Evolutionary conservation across 2,797 vertebrate genomes (phyloP), one percentile per base, ranked within the genome.

Genomic region (Zalophus californianus): DNA sequence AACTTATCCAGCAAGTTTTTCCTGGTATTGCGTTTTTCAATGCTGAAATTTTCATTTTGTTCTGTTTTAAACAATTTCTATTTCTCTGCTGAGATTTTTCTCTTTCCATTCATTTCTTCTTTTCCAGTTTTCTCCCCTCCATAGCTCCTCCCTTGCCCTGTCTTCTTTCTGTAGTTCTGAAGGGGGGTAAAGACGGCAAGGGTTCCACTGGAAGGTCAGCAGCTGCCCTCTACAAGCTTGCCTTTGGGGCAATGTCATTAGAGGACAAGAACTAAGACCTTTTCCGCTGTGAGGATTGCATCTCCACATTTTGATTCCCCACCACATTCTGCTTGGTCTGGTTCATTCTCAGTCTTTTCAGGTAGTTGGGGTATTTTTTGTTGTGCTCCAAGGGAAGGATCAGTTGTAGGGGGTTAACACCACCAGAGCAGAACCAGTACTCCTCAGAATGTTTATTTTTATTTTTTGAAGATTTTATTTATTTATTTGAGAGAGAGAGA

Each of bases 1-100:
- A 82, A 35, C 7, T 58, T 6, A 23, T 25, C 10, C 52, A 58
- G 29, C 38, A 29, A 70, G 50, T 83, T 60, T 84, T 95, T 84
- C 87, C 52, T 58, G 44, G 44, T 68, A 50, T 5, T 23, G 6
- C 4, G 29, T 68, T 56, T 68, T 90, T 87, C 35, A 18, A 29
- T 73, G 86, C 41, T 79, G 58, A 83, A 38, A 70, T 44, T 88
- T 85, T 60, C 21, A 27, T 70, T 68, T 35, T 32, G 16, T 62
- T 93, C 11, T 41, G 79, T 60, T 50, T n/a, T 73, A 27, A 58
- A 72, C n/a, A 56, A 35, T 44, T 38, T 90, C 29, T 66, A 2
- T 66, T 90, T 85, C 56, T 92, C 35, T 80, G 68, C 11, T 77
- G 82, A 87, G 41, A 64, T 87, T 72, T 66, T 68, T 7, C 29